Conservation (phyloP, 2,797 vertebrate genomes). For the Cuculus canorus region DNA sequence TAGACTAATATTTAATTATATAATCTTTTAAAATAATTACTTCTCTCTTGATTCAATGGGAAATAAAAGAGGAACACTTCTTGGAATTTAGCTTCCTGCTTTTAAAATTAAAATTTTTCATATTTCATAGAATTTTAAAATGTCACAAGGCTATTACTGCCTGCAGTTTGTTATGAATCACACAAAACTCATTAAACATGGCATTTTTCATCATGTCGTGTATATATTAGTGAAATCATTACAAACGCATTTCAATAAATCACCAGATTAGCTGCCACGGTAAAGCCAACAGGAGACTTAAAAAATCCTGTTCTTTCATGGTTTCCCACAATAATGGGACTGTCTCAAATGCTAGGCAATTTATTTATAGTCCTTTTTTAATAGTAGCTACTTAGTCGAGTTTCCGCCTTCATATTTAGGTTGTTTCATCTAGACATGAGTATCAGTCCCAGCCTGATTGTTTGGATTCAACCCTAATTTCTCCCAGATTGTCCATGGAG, state of each 20-base stretch:
- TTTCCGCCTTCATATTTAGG: conserved; percentile 40
- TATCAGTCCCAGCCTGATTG: conserved; percentile 31
- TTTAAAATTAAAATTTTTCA: conserved; percentile 11
- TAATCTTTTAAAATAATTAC: neutral
- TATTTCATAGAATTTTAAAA: neutral
- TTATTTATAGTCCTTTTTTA: conserved; percentile 55
- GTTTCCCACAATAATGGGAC: conserved; percentile 45
- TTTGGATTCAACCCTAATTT: conserved; percentile 50
- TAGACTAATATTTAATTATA: conserved; percentile 6
- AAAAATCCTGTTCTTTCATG: conserved; percentile 20
- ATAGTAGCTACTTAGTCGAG: conserved; percentile 55
- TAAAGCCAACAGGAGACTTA: conserved; percentile 11
- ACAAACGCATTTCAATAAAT: conserved; percentile 36
- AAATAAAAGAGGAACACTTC: neutral
- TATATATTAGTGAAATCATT: conserved; percentile 26
- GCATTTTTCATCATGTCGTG: neutral
- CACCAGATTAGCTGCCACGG: neutral
- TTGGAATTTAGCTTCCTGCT: conserved; percentile 21
- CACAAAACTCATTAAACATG: conserved; percentile 6
- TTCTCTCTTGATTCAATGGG: neutral
- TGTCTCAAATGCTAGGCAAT: conserved; percentile 5
- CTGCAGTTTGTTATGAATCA: conserved; percentile 8
- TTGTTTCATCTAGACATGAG: conserved; percentile 43
- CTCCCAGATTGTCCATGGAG: conserved; percentile 40
- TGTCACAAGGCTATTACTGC: neutral